Base-by-base conservation (phyloP, 1,140 invertebrate species). In the Eufriesea mexicana region DNA sequence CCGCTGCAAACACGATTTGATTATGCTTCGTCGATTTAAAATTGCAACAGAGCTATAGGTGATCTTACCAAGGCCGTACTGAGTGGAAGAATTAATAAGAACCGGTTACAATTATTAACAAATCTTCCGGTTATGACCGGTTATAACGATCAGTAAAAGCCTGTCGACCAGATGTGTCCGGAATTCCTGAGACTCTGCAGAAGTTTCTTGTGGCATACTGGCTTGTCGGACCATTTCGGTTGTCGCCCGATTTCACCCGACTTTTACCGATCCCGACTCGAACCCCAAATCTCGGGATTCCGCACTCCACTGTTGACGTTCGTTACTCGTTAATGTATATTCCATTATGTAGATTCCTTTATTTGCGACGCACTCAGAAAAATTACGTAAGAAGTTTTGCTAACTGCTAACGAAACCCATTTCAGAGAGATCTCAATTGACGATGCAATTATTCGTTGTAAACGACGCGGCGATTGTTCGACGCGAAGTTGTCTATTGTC, bases 141-240 rank as follows among this genome's bases (percentile, higher is more conserved):
- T 82, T 82, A n/a, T 9, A 54, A 8, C 61, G 54, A 75, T 75
- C n/a, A 35, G 14, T 35, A 47, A 66, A 74, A 75, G n/a, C 35
- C 35, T 35, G 35, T 4, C 35, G 35, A 35, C 35, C 35, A 35
- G 35, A 35, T 35, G 35, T 35, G 35, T 35, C 35, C 35, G 35
- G 35, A 35, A 35, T 35, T 35, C 35, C 35, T 35, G 35, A 35
- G 35, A 4, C 35, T 35, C 35, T 35, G 35, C 35, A 35, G 4
- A 35, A 35, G 35, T 35, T 35, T 35, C 35, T 35, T 35, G 4
- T 35, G 35, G 35, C 35, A 35, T 4, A 35, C 1, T 35, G 35
- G 35, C 35, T 4, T 35, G 35, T 35, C 4, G 35, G 35, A 35
- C 35, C 35, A 2, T 35, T 35, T 35, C 1, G 35, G 35, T n/a